Evolutionary conservation across 1,140 invertebrate genomes (phyloP).

Genomic region (Yoshiicerus persimilis): DNA sequence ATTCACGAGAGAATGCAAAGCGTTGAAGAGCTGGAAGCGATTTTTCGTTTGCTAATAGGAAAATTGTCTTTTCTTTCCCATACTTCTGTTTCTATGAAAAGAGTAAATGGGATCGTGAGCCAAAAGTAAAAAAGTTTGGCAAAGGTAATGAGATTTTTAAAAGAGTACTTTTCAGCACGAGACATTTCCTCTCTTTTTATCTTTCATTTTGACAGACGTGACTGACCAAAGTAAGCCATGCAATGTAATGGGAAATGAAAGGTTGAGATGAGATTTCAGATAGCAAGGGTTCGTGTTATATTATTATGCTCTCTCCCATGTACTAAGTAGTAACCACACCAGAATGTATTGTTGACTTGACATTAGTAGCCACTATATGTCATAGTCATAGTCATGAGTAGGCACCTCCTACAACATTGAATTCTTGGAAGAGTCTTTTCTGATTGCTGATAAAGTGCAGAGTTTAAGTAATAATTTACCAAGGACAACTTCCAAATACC

Average conservation of each 20-base stretch:
- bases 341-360: not conserved
- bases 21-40: not conserved
- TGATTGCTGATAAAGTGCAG: not conserved
- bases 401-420: not conserved
- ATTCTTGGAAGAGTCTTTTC: not conserved
- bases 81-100: not conserved
- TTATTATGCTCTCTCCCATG: not conserved
- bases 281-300: not conserved
- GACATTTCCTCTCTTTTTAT: not conserved
- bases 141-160: not conserved
- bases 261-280: not conserved
- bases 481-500: not conserved
- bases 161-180: not conserved
- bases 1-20: not conserved
- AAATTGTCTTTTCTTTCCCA: no score
- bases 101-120: not conserved
- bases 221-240: not conserved
- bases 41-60: not conserved
- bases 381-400: not conserved
- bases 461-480: not conserved
- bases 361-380: no score
- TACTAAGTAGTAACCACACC: no score
- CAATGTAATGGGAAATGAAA: not conserved
- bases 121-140: not conserved
- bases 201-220: not conserved